Conservation (phyloP, 1,140 invertebrate genomes). For the Melipona quadrifasciata region DNA sequence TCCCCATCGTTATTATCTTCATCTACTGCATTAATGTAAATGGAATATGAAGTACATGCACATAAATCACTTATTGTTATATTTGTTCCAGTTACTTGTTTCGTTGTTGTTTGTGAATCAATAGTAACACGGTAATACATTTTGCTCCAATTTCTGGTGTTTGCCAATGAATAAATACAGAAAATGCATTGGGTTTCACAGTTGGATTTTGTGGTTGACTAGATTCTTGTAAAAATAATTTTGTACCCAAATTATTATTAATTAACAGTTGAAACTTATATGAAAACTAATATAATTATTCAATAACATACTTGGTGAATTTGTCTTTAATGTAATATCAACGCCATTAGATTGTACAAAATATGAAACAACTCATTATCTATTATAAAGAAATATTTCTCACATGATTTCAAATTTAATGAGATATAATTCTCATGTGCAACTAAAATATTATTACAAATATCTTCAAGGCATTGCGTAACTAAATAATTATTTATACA, state of each 20-base stretch:
- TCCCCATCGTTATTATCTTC: constrained; percentile 40
- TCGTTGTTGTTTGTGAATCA: constrained; percentile 5
- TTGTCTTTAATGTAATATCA: constrained; percentile 53
- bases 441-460: neutral
- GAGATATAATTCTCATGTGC: constrained; percentile 25
- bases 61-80: constrained; percentile 54
- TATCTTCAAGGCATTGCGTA: constrained; percentile 10
- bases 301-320: constrained; percentile 58
- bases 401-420: constrained; percentile 56
- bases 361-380: constrained; percentile 25
- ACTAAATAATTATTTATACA: constrained; percentile 47
- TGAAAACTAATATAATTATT: neutral
- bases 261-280: neutral
- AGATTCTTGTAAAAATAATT: constrained; percentile 57
- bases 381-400: constrained; percentile 58
- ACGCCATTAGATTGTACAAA: constrained; percentile 36
- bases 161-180: constrained; percentile 66
- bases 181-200: constrained; percentile 43
- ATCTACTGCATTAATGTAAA: constrained; percentile 63
- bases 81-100: constrained; percentile 43
- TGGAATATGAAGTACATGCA: constrained; percentile 64
- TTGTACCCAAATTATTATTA: neutral
- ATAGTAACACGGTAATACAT: constrained; percentile 68
- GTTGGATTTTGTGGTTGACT: constrained; percentile 40
- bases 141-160: constrained; percentile 52